Percentiles rank a stretch among this genome's conserved stretches.
Evolutionary conservation across 2,888 invertebrate genomes (phyloP).

Genomic region (Stomorhina lunata): DNA sequence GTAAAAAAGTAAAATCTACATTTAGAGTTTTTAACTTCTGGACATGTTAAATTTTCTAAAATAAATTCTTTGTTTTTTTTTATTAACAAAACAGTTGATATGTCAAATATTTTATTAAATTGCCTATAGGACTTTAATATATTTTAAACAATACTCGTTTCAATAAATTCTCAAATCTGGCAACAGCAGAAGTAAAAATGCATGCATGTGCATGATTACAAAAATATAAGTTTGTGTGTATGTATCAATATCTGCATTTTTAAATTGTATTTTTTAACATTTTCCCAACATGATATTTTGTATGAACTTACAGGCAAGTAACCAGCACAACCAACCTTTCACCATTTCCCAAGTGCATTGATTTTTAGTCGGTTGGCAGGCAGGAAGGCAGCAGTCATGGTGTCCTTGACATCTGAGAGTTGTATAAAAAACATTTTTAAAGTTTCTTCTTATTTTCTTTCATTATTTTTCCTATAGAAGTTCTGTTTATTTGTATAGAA

Average conservation of each 20-base stretch:
- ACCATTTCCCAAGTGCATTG: neutral
- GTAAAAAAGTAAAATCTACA: too few relatives aligned
- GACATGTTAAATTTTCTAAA: too few relatives aligned
- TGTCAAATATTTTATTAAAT: too few relatives aligned
- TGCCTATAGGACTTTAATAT: too few relatives aligned
- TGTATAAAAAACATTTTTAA: slow-evolving; percentile 36
- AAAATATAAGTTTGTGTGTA: neutral
- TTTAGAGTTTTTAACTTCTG: too few relatives aligned
- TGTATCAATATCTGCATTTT: neutral
- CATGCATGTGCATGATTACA: neutral
- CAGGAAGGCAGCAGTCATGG: slow-evolving; percentile 11
- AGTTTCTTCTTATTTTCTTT: neutral
- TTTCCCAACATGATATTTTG: neutral
- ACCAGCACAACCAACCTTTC: neutral
- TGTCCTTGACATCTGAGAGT: slow-evolving; percentile 59
- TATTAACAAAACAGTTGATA: too few relatives aligned
- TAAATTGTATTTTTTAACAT: neutral
- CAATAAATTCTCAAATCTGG: too few relatives aligned
- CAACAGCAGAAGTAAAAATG: too few relatives aligned
- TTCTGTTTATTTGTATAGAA: slow-evolving; percentile 5
- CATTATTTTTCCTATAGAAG: neutral
- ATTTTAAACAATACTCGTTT: too few relatives aligned
- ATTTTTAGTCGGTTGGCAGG: slow-evolving; percentile 13
- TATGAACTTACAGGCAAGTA: neutral
- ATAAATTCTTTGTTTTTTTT: too few relatives aligned